Evolutionary conservation across 2,888 invertebrate species (phyloP).

Genomic region (Aquatica leii): DNA sequence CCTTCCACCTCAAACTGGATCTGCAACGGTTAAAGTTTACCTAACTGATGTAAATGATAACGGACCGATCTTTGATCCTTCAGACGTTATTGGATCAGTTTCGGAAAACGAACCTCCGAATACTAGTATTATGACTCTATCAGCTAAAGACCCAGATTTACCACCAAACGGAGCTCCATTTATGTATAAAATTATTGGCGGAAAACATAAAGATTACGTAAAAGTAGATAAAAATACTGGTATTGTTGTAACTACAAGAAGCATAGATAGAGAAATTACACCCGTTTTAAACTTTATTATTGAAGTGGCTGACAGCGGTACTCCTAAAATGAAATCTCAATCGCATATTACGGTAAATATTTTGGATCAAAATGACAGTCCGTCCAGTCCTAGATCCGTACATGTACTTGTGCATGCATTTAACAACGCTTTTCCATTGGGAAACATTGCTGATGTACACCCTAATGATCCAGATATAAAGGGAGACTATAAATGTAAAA

Average conservation of each 20-base stretch:
- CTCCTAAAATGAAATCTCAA: constrained; percentile 82
- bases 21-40: constrained; percentile 80
- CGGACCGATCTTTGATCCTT: constrained; percentile 81
- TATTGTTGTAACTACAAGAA: constrained; percentile 77
- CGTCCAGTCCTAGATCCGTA: constrained; percentile 83
- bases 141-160: constrained; percentile 87
- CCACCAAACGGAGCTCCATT: constrained; percentile 93
- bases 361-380: constrained; percentile 90
- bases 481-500: constrained; percentile 88
- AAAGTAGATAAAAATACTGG: constrained; percentile 83
- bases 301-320: constrained; percentile 89
- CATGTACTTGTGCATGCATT: constrained; percentile 81
- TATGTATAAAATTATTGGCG: constrained; percentile 80
- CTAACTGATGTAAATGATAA: constrained; percentile 93
- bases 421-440: constrained; percentile 76
- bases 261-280: constrained; percentile 83
- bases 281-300: constrained; percentile 79
- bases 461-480: constrained; percentile 92
- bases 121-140: constrained; percentile 83
- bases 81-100: constrained; percentile 77
- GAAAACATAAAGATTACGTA: constrained; percentile 78
- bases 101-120: constrained; percentile 87
- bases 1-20: constrained; percentile 90
- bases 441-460: constrained; percentile 90
- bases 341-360: constrained; percentile 79